Conservation (phyloP, 1,140 invertebrate species). For the Lepidurus arcticus region DNA sequence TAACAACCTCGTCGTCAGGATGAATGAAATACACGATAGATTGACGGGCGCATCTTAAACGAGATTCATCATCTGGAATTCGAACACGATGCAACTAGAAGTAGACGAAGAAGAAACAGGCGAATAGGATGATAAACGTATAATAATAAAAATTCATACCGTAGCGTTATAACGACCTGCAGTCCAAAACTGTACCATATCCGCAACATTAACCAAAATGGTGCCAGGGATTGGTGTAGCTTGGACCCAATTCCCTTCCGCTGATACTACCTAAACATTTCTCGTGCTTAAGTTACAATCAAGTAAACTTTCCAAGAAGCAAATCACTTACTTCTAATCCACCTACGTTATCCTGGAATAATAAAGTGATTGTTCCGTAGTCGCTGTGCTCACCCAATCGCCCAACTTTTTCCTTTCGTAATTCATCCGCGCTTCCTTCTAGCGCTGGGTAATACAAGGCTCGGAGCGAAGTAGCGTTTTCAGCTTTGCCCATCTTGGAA, state of each 20-base stretch:
- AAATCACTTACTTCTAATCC: constrained; percentile 44
- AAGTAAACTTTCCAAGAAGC: constrained; percentile 22
- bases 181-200: constrained; percentile 70
- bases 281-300: background rate
- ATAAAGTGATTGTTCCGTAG: constrained; percentile 45
- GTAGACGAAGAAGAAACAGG: background rate
- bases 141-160: constrained; percentile 46
- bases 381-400: constrained; percentile 55
- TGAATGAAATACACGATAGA: constrained; percentile 71
- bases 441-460: constrained; percentile 61
- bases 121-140: background rate
- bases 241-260: constrained; percentile 62
- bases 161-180: constrained; percentile 61
- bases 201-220: constrained; percentile 69
- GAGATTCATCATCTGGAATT: constrained; percentile 56
- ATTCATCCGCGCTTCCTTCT: constrained; percentile 38
- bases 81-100: constrained; percentile 63
- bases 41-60: constrained; percentile 56
- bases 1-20: constrained; percentile 55
- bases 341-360: constrained; percentile 47
- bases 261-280: constrained; percentile 34
- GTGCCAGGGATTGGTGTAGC: constrained; percentile 71
- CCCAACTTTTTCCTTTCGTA: constrained; percentile 47
- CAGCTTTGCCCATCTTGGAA: constrained; percentile 17
- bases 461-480: constrained; percentile 59